Conservation (phyloP, 2,888 invertebrate species). For the Scaptomyza cyrtandrae region DNA sequence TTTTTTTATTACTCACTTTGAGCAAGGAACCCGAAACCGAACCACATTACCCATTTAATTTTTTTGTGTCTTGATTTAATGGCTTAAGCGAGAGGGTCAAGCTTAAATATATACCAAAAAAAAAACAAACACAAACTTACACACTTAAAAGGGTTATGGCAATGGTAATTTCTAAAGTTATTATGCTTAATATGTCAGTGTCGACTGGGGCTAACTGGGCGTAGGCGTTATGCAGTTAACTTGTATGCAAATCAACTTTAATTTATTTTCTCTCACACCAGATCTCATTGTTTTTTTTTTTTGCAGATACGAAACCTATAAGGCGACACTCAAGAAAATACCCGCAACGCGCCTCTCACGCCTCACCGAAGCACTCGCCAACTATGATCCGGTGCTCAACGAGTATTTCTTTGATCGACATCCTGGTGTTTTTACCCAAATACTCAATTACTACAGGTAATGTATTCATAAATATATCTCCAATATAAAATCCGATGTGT, state of each 20-base stretch:
- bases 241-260: constrained; percentile 60
- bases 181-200: constrained; percentile 45
- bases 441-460: constrained; percentile 93
- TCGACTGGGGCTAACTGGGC: constrained; percentile 44
- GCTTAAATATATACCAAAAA: constrained; percentile 24
- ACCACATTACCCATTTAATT: constrained; percentile 42
- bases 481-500: too few relatives aligned
- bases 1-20: constrained; percentile 67
- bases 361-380: constrained; percentile 93
- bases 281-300: not conserved
- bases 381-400: constrained; percentile 95
- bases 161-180: constrained; percentile 73
- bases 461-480: constrained; percentile 20
- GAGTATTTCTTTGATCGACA: constrained; percentile 95
- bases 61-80: constrained; percentile 58
- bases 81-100: constrained; percentile 56
- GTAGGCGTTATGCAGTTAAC: constrained; percentile 51
- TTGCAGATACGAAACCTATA: constrained; percentile 89
- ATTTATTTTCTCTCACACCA: constrained; percentile 39
- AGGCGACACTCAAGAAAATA: constrained; percentile 94
- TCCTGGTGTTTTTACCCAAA: constrained; percentile 95
- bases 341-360: constrained; percentile 93
- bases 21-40: constrained; percentile 31
- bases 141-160: constrained; percentile 49
- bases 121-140: not conserved